Conservation (phyloP, 2,113 vertebrate species). For the Paramisgurnus dabryanus region DNA sequence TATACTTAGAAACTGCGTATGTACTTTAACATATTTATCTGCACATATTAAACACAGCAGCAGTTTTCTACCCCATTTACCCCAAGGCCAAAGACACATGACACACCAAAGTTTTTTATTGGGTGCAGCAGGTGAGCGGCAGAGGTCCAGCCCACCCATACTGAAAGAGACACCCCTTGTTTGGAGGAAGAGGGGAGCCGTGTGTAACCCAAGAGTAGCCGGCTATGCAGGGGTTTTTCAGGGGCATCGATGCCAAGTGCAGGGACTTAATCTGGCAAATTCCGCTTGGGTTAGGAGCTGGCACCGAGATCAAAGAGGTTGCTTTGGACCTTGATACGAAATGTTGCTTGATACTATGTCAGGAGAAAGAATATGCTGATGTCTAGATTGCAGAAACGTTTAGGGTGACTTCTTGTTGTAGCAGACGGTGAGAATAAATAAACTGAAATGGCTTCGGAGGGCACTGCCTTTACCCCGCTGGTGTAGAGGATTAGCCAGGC, state of each 20-base stretch:
- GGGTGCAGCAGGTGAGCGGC: slow-evolving; percentile 53
- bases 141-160: slow-evolving; percentile 49
- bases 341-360: slow-evolving; percentile 67
- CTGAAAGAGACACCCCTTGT: slow-evolving; percentile 51
- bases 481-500: slow-evolving; percentile 5
- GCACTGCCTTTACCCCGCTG: slow-evolving; percentile 4
- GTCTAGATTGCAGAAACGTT: slow-evolving; percentile 61
- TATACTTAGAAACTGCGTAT: neutral
- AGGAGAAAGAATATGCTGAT: slow-evolving; percentile 53
- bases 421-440: slow-evolving; percentile 44
- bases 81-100: slow-evolving; percentile 37
- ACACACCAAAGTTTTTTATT: slow-evolving; percentile 46
- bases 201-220: slow-evolving; percentile 66
- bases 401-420: slow-evolving; percentile 54
- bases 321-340: slow-evolving; percentile 66
- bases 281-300: slow-evolving; percentile 62
- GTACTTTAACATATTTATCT: neutral
- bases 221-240: slow-evolving; percentile 45
- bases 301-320: slow-evolving; percentile 69
- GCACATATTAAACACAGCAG: neutral
- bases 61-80: slow-evolving; percentile 35
- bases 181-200: slow-evolving; percentile 30
- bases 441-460: slow-evolving; percentile 30
- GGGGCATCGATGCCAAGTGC: slow-evolving; percentile 58
- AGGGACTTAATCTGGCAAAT: slow-evolving; percentile 55